Percentiles rank a stretch among this genome's conserved stretches.
These are phyloP conservation scores for Ginglymostoma cirratum DNA, from an alignment of 2,113 vertebrate species.

Conservation along the genomic window DNA sequence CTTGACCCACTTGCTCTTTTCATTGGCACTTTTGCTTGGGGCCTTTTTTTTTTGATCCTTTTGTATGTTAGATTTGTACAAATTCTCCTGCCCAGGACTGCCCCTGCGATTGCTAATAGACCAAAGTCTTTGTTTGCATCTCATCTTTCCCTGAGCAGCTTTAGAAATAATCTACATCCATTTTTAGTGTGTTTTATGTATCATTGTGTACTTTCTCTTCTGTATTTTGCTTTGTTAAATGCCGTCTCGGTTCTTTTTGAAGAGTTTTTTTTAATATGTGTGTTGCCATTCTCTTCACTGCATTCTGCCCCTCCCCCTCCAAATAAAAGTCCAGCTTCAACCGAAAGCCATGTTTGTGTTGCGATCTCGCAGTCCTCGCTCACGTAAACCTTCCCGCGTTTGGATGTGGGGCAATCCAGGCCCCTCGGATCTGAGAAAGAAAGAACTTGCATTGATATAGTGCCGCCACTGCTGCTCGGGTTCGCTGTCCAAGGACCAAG, in stretches of 20 bases:
- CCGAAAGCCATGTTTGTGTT: too few relatives aligned
- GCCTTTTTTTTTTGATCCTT: neutral
- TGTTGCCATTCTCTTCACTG: slow-evolving; percentile 42
- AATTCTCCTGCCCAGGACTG: neutral
- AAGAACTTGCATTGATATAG: neutral
- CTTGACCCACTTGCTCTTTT: neutral
- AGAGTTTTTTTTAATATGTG: slow-evolving; percentile 33
- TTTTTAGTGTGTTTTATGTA: neutral
- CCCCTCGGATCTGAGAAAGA: neutral
- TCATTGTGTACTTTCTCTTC: neutral
- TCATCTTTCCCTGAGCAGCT: neutral
- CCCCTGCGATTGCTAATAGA: neutral
- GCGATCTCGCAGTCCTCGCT: too few relatives aligned
- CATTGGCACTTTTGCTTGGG: neutral
- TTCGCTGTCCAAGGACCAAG: too few relatives aligned
- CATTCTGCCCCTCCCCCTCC: neutral
- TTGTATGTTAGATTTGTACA: neutral
- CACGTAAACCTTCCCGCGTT: neutral
- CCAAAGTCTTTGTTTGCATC: neutral
- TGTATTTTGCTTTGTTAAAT: too few relatives aligned
- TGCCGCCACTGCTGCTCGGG: too few relatives aligned
- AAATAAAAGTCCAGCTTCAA: too few relatives aligned
- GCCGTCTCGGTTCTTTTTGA: slow-evolving; percentile 1
- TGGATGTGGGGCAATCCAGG: too few relatives aligned
- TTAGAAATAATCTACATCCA: slow-evolving; percentile 5